Evolutionary conservation across 2,888 invertebrate species (phyloP), one percentile per base, ranked within the genome.

Genomic region (Caprella mutica): DNA sequence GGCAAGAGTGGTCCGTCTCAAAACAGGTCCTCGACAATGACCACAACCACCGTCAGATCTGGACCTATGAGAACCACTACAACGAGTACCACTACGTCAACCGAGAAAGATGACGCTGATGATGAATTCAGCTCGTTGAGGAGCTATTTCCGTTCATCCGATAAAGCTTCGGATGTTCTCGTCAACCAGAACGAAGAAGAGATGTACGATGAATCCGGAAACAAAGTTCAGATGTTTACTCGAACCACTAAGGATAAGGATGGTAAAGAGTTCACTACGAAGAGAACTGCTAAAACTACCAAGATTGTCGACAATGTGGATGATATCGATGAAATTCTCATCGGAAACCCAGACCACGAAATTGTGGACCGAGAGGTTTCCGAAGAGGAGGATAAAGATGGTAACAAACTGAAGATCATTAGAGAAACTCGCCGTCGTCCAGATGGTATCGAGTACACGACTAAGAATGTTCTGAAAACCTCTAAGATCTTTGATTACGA

Each of bases 111-210:
- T 78, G 80, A 67, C 78, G 81, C 71, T 78, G 80, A 51, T 81
- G 83, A 69, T 78, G 82, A 58, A 80, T 80, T 71, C 81, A 82
- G 42, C 79, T 80, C 73, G 78, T 81, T 70, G 1, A 70, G 70
- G 52, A 67, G 68, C 0, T 70, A 68, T 57, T 55, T 70, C 6
- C 48, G 42, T 14, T 48, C 39, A 2, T 52, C 51, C 35, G 56
- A 17, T 2, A 55, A 58, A 23, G 43, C 57, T 12, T 54, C 62
- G 17, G 55, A 64, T n/a, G 58, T 58, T 19, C 42, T 61, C 26
- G 58, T 56, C 29, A 55, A 59, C 39, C 62, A 66, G 23, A 66
- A 67, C 17, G 66, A 67, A 39, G 65, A 67, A 52, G 65, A 65
- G 30, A 59, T 58, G 24, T 35, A 65, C 1, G 66, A 66, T 23